Evolutionary conservation across 2,113 vertebrate genomes (phyloP).

Genomic region (Nettapus auritus): DNA sequence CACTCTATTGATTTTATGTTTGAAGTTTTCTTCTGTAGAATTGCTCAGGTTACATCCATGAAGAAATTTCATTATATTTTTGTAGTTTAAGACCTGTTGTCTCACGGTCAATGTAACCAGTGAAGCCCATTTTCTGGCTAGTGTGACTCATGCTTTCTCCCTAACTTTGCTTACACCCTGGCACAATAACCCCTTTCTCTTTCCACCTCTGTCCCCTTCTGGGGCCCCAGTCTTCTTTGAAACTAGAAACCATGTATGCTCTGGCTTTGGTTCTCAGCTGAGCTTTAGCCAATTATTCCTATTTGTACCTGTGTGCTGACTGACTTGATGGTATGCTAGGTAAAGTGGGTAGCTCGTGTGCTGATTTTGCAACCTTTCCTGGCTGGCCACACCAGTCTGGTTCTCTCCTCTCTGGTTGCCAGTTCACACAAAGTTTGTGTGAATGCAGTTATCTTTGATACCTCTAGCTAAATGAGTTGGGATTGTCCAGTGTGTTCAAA

Average conservation of each 20-base stretch:
- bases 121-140: background rate
- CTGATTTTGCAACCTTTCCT: background rate
- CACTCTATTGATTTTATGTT: background rate
- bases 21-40: background rate
- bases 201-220: background rate
- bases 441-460: background rate
- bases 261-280: background rate
- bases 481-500: background rate
- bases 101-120: background rate
- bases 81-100: background rate
- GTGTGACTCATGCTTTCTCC: background rate
- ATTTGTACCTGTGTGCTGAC: background rate
- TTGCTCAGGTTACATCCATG: background rate
- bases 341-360: accelerated
- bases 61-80: background rate
- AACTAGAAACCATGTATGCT: accelerated
- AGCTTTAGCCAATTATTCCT: background rate
- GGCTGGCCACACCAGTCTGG: background rate
- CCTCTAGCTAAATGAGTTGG: background rate
- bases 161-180: accelerated
- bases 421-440: background rate
- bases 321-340: accelerated
- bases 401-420: background rate
- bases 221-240: accelerated
- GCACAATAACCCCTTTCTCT: background rate